Evolutionary conservation across 2,888 invertebrate species (phyloP).

Genomic region (Phalera bucephala): DNA sequence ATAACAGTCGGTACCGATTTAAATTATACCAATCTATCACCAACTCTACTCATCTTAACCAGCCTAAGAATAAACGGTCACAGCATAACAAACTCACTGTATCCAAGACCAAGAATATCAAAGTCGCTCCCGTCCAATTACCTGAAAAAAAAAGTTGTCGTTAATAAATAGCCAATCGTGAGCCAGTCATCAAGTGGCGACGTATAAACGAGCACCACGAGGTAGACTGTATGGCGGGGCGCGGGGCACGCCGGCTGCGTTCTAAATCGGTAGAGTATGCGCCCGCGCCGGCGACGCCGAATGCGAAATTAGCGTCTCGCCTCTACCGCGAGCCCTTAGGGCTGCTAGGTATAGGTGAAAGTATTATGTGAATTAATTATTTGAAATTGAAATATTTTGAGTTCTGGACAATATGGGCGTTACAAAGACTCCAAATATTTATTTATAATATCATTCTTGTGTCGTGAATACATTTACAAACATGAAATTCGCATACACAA

Average conservation of each 20-base stretch:
- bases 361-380: no score
- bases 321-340: background rate
- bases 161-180: slow-evolving; percentile 4
- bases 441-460: no score
- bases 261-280: slow-evolving; percentile 50
- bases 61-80: no score
- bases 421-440: no score
- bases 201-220: slow-evolving; percentile 24
- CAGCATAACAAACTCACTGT: background rate
- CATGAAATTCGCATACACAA: no score
- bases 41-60: no score
- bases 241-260: slow-evolving; percentile 34
- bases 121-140: slow-evolving; percentile 22
- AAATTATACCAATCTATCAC: no score
- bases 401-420: no score
- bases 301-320: slow-evolving; percentile 35
- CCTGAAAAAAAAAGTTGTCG: slow-evolving; percentile 33
- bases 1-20: no score
- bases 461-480: no score
- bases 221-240: slow-evolving; percentile 60
- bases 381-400: no score
- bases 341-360: background rate
- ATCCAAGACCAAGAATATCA: background rate
- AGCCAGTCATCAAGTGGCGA: slow-evolving; percentile 20
- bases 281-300: slow-evolving; percentile 24